Base-by-base conservation (phyloP, 2,113 vertebrate genomes). In the Paraplagusia blochii region DNA sequence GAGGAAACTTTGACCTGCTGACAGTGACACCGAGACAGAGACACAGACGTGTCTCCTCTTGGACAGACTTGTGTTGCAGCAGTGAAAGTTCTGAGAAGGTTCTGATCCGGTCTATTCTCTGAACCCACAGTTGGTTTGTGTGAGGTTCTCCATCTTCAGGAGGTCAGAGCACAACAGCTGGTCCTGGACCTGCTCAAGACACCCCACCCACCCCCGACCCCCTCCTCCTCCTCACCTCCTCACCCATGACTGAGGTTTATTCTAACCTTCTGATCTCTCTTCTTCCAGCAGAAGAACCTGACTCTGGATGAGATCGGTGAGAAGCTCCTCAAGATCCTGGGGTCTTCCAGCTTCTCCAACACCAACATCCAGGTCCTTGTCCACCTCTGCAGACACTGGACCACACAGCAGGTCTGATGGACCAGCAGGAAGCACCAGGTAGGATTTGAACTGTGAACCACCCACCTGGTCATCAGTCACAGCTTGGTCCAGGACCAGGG, bases 401-500 rank as follows among this genome's bases (percentile, higher is more conserved):
- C 78, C 1, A 3, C 49, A 80, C 82, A 16, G 78, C 88, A 0
- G 90, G 92, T 17, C 55, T 62, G 0, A 62, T 44, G 7, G 90
- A 93, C 79, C 83, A 81, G 54, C 88, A 87, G 0, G 54, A 88
- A 15, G 90, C 90, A 34, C 92, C 93, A 56, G 93, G 92, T 94
- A 90, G 69, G 83, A 55, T 3, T 1, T 47, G 2, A 11, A 16
- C 22, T 29, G 22, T 29, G 22, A 29, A 29, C 22, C 6, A 6
- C 3, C 6, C 22, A 29, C 22, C 22, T 29, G 22, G 3, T 29
- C n/a, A n/a, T n/a, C n/a, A n/a, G n/a, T 29, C 22, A 29, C 22
- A 29, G 22, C 2, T n/a, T 29, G 22, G 22, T 29, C 22, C 22
- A 4, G 22, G 6, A 29, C 22, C 22, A 29, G 22, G 22, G 22